Percentiles rank a stretch among this genome's conserved stretches.
Evolutionary conservation across 2,888 invertebrate genomes (phyloP).

Genomic region (Athalia circularis): DNA sequence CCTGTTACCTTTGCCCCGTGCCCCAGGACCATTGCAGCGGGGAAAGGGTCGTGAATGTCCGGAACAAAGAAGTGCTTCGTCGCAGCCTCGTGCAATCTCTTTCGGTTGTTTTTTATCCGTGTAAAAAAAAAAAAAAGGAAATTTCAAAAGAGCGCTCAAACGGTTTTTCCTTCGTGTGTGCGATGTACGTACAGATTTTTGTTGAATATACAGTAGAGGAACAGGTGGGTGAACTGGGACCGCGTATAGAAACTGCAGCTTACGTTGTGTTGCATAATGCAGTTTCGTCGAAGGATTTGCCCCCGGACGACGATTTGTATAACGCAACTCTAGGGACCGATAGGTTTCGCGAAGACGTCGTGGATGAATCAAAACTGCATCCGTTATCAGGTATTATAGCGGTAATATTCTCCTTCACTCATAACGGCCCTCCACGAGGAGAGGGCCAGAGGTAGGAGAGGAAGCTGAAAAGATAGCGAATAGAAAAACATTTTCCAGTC

Average conservation of each 20-base stretch:
- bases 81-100: no score
- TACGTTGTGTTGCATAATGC: conserved; percentile 4
- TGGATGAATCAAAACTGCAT: no score
- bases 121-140: no score
- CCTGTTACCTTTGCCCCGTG: no score
- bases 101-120: no score
- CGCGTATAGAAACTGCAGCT: neutral
- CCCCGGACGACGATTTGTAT: conserved; percentile 10
- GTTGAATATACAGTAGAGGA: neutral
- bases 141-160: neutral
- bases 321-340: conserved; percentile 3
- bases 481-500: neutral
- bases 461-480: neutral
- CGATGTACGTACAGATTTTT: neutral
- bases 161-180: neutral
- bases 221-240: neutral
- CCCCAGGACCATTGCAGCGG: no score
- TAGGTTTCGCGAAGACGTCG: neutral
- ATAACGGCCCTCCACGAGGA: neutral
- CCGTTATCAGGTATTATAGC: no score
- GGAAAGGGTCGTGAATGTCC: no score
- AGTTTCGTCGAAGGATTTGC: neutral
- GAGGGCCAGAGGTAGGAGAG: neutral
- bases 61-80: no score
- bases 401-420: neutral